Base-by-base conservation (phyloP, 2,113 vertebrate genomes). In the Ramphastos sulfuratus region DNA sequence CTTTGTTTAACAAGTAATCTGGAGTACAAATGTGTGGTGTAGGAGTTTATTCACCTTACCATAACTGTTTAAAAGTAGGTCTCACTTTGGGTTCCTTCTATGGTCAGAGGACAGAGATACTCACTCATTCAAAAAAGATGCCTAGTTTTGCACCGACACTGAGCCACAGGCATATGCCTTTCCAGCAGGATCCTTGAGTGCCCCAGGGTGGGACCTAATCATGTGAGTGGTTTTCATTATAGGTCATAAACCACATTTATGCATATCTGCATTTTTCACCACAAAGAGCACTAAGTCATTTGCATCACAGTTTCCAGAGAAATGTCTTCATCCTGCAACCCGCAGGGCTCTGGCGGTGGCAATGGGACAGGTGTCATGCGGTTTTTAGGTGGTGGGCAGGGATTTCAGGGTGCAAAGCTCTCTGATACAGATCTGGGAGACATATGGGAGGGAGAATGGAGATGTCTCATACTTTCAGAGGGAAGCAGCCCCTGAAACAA, bases 281-380 rank as follows among this genome's bases (percentile, higher is more conserved):
- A 59, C 0, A 0, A 71, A 77, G 55, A 39, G 16, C 16, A 21
- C 37, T 15, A 5, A 3, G n/a, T 31, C 2, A 0, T 95, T 84
- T 91, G 27, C 82, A 89, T 89, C 67, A 87, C 33, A 46, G 50
- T 95, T 91, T 64, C 44, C 9, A 5, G 28, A 89, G 70, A 1
- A 2, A 23, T 20, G 13, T 27, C 74, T 56, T 87, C 44, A 64
- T 14, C 1, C 1, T 20, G 69, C 54, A 59, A 33, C 59, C 50
- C 9, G 35, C 19, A 42, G 56, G 35, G 25, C 48, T 90, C 72
- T 2, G 1, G 21, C 8, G 75, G 87, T 18, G 39, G 39, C 5
- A 1, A 27, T 50, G 14, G 24, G 8, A 33, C 24, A 15, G 18
- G 28, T 61, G 55, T 20, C 50, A 31, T 63, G 55, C 21, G 17